Conservation (phyloP, 2,113 vertebrate genomes). For the Daphoenositta chrysoptera region DNA sequence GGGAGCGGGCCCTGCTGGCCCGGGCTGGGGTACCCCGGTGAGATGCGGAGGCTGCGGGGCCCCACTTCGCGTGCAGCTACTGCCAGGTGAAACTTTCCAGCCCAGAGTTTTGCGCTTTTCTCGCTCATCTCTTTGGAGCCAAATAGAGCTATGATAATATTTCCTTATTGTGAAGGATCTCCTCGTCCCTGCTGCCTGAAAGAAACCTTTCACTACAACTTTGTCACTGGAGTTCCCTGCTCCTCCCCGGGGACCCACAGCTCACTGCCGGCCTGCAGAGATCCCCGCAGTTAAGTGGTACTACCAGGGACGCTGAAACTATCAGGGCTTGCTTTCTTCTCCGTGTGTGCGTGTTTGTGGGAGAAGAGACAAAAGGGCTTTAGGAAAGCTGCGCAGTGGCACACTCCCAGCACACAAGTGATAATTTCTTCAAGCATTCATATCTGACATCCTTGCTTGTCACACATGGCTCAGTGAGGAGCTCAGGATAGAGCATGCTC, state of each 20-base stretch:
- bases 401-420: background rate
- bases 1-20: background rate
- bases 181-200: background rate
- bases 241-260: background rate
- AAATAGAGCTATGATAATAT: background rate
- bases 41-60: background rate
- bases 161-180: background rate
- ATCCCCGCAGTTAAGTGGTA: background rate
- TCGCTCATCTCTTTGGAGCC: background rate
- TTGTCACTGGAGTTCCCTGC: background rate
- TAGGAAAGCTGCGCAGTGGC: background rate
- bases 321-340: background rate
- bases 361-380: background rate
- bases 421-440: background rate
- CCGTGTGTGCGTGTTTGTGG: fast-evolving
- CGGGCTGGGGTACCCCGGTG: too few relatives aligned
- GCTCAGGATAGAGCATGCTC: background rate
- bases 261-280: background rate
- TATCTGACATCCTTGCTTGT: background rate
- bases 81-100: background rate
- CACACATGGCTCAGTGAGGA: background rate
- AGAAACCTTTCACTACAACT: background rate
- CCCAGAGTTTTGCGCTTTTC: background rate
- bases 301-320: background rate
- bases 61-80: fast-evolving